Evolutionary conservation across 1,140 invertebrate genomes (phyloP), one percentile per base, ranked within the genome.

Genomic region (Drosophila tropicalis): DNA sequence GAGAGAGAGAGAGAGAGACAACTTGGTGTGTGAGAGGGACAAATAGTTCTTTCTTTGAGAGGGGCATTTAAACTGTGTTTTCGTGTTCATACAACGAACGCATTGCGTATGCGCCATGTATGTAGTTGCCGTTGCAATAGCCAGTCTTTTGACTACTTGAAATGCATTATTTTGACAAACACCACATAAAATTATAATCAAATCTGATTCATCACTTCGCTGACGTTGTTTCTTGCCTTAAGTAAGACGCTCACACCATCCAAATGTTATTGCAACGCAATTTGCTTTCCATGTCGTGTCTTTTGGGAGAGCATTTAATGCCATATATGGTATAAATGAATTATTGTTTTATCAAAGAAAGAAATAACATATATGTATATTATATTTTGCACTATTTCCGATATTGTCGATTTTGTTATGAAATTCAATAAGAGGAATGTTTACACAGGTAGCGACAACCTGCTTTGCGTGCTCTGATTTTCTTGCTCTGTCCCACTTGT

Each of bases 101-200:
- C 56, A 58, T 39, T 58, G 56, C 56, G 56, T 58, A 58, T 58
- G 5, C 56, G 56, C 12, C 56, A 58, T 58, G 56, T 58, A 29
- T 7, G 55, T 36, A 29, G 29, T 36, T 36, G n/a, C 15, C 29
- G 7, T 9, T 58, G 56, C 56, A 58, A 39, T 58, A 19, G 29
- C 29, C 0, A 5, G 29, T 6, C 5, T 6, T 56, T 34, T 12
- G 34, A 39, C 12, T 39, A 13, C 36, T 13, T 13, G 34, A 36
- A 9, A 12, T 12, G 34, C 34, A 44, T 6, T 6, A 3, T 25
- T 25, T 25, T 25, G 2, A 25, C 3, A 25, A 25, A 25, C 3
- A 25, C 3, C 7, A n/a, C n/a, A n/a, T n/a, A n/a, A 44, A 17
- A 44, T 44, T 5, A 47, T 47, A 22, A 5, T 2, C 17, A 10